These are phyloP conservation scores for Eulemur coronatus DNA, from an alignment of 2,797 vertebrate genomes.

Conservation along the genomic window DNA sequence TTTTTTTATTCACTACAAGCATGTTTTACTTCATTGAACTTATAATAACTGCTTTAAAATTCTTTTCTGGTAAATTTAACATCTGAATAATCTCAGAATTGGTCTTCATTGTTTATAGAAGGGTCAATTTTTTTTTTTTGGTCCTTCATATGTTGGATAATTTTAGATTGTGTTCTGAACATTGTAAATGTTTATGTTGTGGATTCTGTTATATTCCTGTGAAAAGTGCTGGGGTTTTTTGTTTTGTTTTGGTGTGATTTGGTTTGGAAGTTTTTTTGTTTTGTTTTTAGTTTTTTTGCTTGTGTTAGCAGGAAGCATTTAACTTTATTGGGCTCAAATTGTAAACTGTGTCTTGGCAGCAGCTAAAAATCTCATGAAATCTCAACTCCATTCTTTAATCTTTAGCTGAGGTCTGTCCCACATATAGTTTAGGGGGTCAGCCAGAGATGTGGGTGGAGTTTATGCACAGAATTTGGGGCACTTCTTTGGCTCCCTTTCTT, in stretches of 20 bases:
- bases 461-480: not conserved
- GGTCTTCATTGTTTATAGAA: slow-evolving; percentile 6
- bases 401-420: not conserved
- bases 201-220: slow-evolving; percentile 5
- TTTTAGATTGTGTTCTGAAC: slow-evolving; percentile 27
- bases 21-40: slow-evolving; percentile 16
- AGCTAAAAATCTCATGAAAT: not conserved
- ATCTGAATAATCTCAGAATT: slow-evolving; percentile 4
- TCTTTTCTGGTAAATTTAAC: slow-evolving; percentile 24
- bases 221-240: not conserved
- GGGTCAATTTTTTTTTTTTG: not conserved
- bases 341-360: not conserved
- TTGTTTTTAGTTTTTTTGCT: not conserved
- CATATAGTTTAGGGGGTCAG: not conserved
- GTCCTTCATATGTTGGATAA: not conserved
- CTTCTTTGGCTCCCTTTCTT: not conserved
- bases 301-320: not conserved
- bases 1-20: slow-evolving; percentile 2
- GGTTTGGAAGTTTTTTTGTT: too few relatives aligned
- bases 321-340: slow-evolving; percentile 14
- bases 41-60: slow-evolving; percentile 1
- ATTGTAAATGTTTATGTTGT: not conserved
- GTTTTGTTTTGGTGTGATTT: not conserved
- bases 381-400: slow-evolving; percentile 24
- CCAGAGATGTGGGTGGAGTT: not conserved